phyloP scores from a whole-genome alignment of 37 sponge, comb jelly and placozoan genomes.

The Lycopodina hypogea region DNA sequence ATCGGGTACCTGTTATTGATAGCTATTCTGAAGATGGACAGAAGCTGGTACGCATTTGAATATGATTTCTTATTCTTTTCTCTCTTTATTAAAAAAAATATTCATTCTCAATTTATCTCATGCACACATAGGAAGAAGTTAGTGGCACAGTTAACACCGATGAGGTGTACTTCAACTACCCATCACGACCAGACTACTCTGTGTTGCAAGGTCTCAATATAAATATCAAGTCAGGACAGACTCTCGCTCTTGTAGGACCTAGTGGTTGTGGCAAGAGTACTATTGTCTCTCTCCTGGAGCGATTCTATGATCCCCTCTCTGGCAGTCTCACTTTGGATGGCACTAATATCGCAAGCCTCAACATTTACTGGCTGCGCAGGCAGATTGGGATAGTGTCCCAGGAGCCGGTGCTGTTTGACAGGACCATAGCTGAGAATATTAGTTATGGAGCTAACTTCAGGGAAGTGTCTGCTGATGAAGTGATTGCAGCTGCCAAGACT shows the following conservation, averaged over 20 bases:
- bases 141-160: conserved; percentile 42
- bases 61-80: not conserved
- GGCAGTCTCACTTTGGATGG: conserved; percentile 57
- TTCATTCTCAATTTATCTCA: not conserved
- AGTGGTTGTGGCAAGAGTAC: conserved; percentile 99
- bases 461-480: conserved; percentile 77
- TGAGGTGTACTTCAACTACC: conserved; percentile 76
- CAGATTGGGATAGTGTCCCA: conserved; percentile 89
- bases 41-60: conserved; percentile 26
- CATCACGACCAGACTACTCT: conserved; percentile 67
- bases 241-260: conserved; percentile 92
- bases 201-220: conserved; percentile 65
- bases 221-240: conserved; percentile 74
- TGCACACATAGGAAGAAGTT: conserved; percentile 40
- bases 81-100: not conserved
- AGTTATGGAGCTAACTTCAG: conserved; percentile 86
- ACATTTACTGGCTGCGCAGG: conserved; percentile 71
- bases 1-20: conserved; percentile 62
- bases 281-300: conserved; percentile 81
- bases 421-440: conserved; percentile 88
- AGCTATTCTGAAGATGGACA: conserved; percentile 65
- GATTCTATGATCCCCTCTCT: conserved; percentile 82
- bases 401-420: conserved; percentile 84
- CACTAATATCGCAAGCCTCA: conserved; percentile 52
- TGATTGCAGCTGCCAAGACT: conserved; percentile 77